These are phyloP conservation scores for Aphodius sticticus DNA, from an alignment of 2,888 invertebrate species.

Conservation along the genomic window DNA sequence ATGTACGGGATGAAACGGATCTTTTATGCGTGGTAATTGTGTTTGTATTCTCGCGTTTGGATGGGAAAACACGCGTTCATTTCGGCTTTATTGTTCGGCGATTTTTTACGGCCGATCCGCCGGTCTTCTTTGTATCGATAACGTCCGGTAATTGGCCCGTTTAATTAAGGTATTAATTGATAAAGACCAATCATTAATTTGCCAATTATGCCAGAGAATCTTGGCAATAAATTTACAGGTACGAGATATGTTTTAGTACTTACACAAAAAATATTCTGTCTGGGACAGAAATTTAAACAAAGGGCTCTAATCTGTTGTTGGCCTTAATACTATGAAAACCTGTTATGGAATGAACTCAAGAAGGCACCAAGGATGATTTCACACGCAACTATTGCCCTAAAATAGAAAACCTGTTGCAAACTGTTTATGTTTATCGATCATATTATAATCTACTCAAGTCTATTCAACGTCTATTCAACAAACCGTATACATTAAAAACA, in stretches of 20 bases:
- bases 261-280: too few species aligned
- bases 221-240: not conserved
- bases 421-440: too few species aligned
- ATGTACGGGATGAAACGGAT: conserved; percentile 4
- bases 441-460: too few species aligned
- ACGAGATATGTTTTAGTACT: not conserved
- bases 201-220: not conserved
- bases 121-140: not conserved
- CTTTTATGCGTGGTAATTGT: conserved; percentile 4
- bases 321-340: too few species aligned
- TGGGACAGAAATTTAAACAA: too few species aligned
- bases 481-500: too few species aligned
- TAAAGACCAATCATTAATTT: not conserved
- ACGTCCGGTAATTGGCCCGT: not conserved
- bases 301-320: too few species aligned
- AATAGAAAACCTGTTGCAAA: too few species aligned
- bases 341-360: too few species aligned
- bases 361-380: too few species aligned
- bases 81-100: not conserved
- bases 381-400: too few species aligned
- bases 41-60: not conserved
- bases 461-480: too few species aligned
- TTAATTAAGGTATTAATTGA: conserved; percentile 4
- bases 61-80: not conserved
- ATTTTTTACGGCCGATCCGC: not conserved